phyloP scores from a whole-genome alignment of 2,113 vertebrate species.

The Hypocryptadius cinnamomeus region DNA sequence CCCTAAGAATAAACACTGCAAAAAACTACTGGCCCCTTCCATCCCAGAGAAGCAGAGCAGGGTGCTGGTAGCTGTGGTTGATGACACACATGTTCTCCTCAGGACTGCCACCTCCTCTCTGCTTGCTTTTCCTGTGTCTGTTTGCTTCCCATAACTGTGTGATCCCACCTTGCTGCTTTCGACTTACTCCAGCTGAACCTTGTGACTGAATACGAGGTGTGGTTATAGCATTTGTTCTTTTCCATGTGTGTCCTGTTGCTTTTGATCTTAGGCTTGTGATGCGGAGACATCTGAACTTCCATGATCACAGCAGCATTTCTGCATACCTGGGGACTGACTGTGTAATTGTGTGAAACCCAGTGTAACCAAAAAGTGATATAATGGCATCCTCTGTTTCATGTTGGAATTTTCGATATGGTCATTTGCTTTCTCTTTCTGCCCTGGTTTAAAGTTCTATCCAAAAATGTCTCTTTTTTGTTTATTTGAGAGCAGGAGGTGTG shows the following conservation, averaged over 20 bases:
- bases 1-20: background rate
- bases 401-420: background rate
- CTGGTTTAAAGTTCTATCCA: background rate
- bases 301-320: background rate
- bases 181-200: background rate
- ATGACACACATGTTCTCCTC: background rate
- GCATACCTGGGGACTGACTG: background rate
- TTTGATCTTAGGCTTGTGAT: background rate
- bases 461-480: background rate
- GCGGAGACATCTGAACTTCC: background rate
- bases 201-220: background rate
- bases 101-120: background rate
- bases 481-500: background rate
- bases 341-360: background rate
- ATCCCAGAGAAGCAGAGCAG: background rate
- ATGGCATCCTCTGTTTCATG: background rate
- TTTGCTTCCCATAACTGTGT: background rate
- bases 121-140: background rate
- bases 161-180: background rate
- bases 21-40: rapidly evolving
- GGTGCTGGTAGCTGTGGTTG: background rate
- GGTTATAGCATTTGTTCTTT: background rate
- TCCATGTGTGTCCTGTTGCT: background rate
- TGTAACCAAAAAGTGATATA: background rate
- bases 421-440: background rate